Evolutionary conservation across 2,797 vertebrate species (phyloP).

Genomic region (Cichlasoma orientale): DNA sequence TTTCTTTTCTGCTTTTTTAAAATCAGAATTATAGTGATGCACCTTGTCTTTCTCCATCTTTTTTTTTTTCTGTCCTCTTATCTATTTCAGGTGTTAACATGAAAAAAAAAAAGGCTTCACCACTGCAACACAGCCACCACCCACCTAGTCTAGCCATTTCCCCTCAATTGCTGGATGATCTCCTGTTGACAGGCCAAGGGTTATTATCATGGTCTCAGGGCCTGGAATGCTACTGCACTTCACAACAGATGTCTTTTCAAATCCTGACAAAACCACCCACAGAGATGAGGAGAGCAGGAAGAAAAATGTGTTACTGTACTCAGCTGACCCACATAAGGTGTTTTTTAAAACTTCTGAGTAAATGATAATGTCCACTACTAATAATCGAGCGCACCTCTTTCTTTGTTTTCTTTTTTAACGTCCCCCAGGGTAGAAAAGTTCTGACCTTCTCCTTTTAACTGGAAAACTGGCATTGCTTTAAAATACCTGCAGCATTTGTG

Average conservation of each 20-base stretch:
- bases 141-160: constrained; percentile 45
- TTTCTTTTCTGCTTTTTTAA: not conserved
- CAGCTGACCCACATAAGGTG: constrained; percentile 27
- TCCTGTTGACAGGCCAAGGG: constrained; percentile 71
- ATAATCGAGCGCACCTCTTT: not conserved
- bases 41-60: constrained; percentile 14
- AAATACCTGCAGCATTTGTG: not conserved
- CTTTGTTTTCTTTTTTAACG: too few species aligned
- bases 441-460: not conserved
- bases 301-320: constrained; percentile 27
- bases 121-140: constrained; percentile 36
- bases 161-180: constrained; percentile 61
- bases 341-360: not conserved
- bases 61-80: constrained; percentile 18
- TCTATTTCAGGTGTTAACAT: constrained; percentile 45
- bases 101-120: constrained; percentile 38
- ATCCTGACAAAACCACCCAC: constrained; percentile 70
- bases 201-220: constrained; percentile 72
- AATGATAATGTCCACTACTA: not conserved
- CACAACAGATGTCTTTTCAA: constrained; percentile 65
- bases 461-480: not conserved
- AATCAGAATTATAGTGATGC: not conserved
- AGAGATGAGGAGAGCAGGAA: constrained; percentile 44
- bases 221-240: constrained; percentile 68
- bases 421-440: not conserved